Percentiles rank a stretch among this genome's conserved stretches.
phyloP scores from a whole-genome alignment of 2,888 invertebrate species.

The Mantis religiosa region DNA sequence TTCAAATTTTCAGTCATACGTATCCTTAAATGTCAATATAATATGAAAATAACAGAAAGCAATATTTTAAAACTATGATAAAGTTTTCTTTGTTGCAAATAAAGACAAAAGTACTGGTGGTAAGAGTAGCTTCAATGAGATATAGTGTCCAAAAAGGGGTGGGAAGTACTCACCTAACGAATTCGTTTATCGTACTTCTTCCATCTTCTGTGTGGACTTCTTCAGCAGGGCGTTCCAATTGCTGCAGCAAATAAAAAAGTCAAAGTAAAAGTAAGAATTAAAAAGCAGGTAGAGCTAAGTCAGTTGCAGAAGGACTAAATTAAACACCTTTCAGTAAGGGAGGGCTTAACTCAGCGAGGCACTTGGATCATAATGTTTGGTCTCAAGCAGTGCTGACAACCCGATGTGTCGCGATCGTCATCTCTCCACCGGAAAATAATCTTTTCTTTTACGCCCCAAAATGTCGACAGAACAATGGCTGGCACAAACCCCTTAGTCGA shows the following conservation, averaged over 20 bases:
- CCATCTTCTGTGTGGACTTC: not conserved
- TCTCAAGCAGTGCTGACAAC: not conserved
- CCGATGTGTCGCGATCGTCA: constrained; percentile 19
- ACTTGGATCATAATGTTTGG: constrained; percentile 29
- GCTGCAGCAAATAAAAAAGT: constrained; percentile 1
- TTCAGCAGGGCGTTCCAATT: not conserved
- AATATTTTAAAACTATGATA: too few relatives aligned
- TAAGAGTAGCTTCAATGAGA: too few relatives aligned
- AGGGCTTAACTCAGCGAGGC: constrained; percentile 16
- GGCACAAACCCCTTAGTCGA: not conserved
- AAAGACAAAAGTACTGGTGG: too few relatives aligned
- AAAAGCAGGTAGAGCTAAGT: not conserved
- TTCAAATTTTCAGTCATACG: too few relatives aligned
- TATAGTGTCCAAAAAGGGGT: not conserved
- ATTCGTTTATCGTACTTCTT: constrained; percentile 11
- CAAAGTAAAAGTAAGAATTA: not conserved
- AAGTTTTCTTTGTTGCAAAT: too few relatives aligned
- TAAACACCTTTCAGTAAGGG: constrained; percentile 22
- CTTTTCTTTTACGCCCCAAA: not conserved
- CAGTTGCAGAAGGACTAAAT: not conserved
- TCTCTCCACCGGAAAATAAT: not conserved
- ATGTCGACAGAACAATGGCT: not conserved
- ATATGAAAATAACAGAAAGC: too few relatives aligned
- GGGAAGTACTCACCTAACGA: constrained; percentile 24
- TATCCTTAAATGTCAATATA: too few relatives aligned